A percentile compares a stretch with the other conserved stretches of the same genome.
Evolutionary conservation across 2,113 vertebrate genomes (phyloP).

Genomic region (Macroglossus sobrinus): DNA sequence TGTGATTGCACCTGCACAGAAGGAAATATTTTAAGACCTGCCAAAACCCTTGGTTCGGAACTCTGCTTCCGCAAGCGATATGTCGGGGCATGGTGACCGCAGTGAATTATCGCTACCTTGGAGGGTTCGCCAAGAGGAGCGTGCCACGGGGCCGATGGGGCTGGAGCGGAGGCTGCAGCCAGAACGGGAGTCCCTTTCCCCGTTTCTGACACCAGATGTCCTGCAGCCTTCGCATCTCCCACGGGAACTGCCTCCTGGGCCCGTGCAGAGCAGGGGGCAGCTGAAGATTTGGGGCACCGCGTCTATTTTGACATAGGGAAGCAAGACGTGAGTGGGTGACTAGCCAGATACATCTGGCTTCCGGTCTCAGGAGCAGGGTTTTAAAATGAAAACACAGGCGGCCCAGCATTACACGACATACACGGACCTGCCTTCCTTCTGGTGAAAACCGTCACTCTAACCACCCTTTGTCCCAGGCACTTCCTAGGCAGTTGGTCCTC

Average conservation of each 20-base stretch:
- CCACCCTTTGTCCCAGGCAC: fast-evolving
- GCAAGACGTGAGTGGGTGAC: neutral
- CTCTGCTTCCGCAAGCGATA: constrained; percentile 66
- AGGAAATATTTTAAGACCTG: constrained; percentile 76
- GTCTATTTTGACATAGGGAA: neutral
- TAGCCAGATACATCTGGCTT: neutral
- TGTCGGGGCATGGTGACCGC: constrained; percentile 50
- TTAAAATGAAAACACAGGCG: neutral
- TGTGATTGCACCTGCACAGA: constrained; percentile 55
- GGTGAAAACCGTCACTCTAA: neutral
- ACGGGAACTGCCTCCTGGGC: neutral
- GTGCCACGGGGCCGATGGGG: neutral
- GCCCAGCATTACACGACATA: neutral
- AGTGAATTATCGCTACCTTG: constrained; percentile 63
- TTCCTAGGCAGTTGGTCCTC: neutral
- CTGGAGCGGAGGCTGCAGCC: neutral
- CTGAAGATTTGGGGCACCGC: neutral
- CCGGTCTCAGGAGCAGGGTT: neutral
- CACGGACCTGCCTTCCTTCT: neutral
- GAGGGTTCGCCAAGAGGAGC: constrained; percentile 26
- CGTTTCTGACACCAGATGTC: neutral
- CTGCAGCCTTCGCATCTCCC: neutral
- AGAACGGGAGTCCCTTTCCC: neutral
- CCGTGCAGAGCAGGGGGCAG: neutral
- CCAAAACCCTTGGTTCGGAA: constrained; percentile 70